These are phyloP conservation scores for Zeugodacus cucurbitae DNA, from an alignment of 1,140 invertebrate genomes.

Conservation along the genomic window DNA sequence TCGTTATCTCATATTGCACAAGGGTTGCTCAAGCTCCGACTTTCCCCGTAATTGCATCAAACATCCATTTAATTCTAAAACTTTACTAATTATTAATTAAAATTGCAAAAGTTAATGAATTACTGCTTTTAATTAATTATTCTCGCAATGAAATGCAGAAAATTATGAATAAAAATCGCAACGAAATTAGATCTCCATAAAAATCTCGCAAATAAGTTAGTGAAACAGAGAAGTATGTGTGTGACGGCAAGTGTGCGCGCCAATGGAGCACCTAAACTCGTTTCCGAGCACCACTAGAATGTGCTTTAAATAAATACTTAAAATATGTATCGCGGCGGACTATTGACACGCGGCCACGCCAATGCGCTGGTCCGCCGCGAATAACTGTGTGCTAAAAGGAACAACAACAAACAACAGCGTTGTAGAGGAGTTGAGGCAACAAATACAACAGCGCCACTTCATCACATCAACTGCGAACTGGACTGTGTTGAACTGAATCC, in stretches of 20 bases:
- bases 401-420: background rate
- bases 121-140: no score
- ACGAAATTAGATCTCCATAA: no score
- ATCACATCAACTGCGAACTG: conserved; percentile 21
- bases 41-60: no score
- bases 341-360: conserved; percentile 31
- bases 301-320: conserved; percentile 36
- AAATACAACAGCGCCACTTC: conserved; percentile 13
- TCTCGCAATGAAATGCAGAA: no score
- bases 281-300: background rate
- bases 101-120: no score
- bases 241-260: background rate
- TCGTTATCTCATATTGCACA: no score
- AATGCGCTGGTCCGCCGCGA: background rate
- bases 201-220: background rate
- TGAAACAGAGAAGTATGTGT: background rate
- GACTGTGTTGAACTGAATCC: conserved; percentile 41
- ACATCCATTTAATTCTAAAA: no score
- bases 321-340: background rate
- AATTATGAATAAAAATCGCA: no score
- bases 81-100: no score
- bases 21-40: no score
- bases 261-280: conserved; percentile 7
- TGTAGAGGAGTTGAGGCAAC: background rate
- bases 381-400: background rate